Conservation (phyloP, 1,140 invertebrate species). For the Sitobion miscanthi region DNA sequence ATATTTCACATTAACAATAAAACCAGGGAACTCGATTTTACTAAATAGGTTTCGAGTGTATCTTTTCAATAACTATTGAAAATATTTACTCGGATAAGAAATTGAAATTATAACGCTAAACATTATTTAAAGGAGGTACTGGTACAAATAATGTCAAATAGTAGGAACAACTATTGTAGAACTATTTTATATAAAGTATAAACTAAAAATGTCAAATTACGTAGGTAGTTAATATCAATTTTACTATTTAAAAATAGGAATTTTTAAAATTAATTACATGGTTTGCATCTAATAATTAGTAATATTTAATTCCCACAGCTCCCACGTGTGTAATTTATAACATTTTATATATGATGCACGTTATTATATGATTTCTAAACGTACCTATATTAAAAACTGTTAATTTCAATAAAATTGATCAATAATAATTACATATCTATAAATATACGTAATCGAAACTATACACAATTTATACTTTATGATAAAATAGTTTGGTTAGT, state of each 20-base stretch:
- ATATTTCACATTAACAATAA: neutral
- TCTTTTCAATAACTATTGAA: neutral
- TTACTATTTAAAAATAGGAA: neutral
- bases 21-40: neutral
- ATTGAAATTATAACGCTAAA: too few relatives aligned
- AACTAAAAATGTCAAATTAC: neutral
- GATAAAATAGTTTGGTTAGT: neutral
- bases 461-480: neutral
- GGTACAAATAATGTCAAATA: neutral
- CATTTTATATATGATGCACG: neutral
- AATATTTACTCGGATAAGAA: too few relatives aligned
- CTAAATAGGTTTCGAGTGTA: neutral
- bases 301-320: neutral
- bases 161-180: neutral
- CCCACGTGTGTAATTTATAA: neutral
- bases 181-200: neutral
- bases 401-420: neutral
- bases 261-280: neutral
- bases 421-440: neutral
- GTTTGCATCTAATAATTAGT: neutral
- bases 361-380: too few relatives aligned
- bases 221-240: neutral
- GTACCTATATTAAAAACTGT: neutral
- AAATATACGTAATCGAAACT: neutral
- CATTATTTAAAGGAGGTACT: too few relatives aligned